These are phyloP conservation scores for Oxytorus armatus DNA, from an alignment of 2,888 invertebrate species.

Conservation along the genomic window DNA sequence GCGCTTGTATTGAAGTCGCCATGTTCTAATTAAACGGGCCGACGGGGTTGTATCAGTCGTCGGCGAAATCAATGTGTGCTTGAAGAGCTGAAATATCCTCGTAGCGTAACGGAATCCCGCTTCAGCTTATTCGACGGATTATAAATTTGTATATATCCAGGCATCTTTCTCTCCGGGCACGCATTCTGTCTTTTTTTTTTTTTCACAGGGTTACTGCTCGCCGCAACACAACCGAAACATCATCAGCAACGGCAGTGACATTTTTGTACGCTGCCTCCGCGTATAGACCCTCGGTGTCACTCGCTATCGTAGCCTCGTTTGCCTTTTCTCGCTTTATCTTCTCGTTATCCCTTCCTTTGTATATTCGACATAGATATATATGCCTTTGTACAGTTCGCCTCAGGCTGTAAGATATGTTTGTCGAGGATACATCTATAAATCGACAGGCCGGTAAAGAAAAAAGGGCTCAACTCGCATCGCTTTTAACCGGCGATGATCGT, in stretches of 20 bases:
- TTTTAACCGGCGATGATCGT: too few relatives aligned
- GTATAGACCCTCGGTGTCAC: neutral
- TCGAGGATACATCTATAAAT: neutral
- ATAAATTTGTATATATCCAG: slow-evolving; percentile 29
- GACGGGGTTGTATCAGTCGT: slow-evolving; percentile 83
- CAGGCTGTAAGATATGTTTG: neutral
- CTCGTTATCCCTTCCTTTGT: neutral
- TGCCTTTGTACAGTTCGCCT: slow-evolving; percentile 47
- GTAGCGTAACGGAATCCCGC: slow-evolving; percentile 15
- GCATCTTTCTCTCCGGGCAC: slow-evolving; percentile 3
- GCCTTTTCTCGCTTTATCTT: slow-evolving; percentile 21
- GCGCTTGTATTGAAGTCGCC: slow-evolving; percentile 84
- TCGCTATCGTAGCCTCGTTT: slow-evolving; percentile 14
- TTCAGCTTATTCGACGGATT: slow-evolving; percentile 18
- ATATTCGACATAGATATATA: neutral
- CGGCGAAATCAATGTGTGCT: slow-evolving; percentile 82
- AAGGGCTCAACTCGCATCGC: too few relatives aligned
- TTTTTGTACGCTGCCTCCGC: neutral
- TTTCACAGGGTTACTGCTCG: neutral
- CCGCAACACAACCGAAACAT: slow-evolving; percentile 24
- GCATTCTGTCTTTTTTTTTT: neutral
- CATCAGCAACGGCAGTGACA: slow-evolving; percentile 1
- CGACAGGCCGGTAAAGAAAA: too few relatives aligned
- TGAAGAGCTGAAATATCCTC: slow-evolving; percentile 25
- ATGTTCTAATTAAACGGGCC: slow-evolving; percentile 83